Evolutionary conservation across 2,797 vertebrate species (phyloP).

Genomic region (Balearica regulorum): DNA sequence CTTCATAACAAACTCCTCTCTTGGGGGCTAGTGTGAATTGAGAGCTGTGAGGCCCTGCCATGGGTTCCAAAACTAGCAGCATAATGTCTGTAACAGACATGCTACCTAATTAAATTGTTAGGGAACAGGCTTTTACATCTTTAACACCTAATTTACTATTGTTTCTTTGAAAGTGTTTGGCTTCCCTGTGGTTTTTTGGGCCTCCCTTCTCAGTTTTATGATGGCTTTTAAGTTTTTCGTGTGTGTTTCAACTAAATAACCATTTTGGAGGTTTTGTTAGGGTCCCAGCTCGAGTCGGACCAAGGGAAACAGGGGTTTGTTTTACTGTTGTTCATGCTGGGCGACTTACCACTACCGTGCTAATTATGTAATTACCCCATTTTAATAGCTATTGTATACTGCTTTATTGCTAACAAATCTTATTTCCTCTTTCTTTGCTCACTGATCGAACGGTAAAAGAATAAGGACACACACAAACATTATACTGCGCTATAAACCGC

Average conservation of each 20-base stretch:
- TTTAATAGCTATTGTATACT: slow-evolving; percentile 59
- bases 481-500: background rate
- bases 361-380: slow-evolving; percentile 67
- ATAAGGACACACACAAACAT: slow-evolving; percentile 27
- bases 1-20: slow-evolving; percentile 65
- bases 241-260: slow-evolving; percentile 62
- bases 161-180: slow-evolving; percentile 76
- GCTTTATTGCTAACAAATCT: slow-evolving; percentile 64
- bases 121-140: slow-evolving; percentile 74
- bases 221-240: slow-evolving; percentile 62
- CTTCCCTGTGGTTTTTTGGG: slow-evolving; percentile 69
- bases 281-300: slow-evolving; percentile 3
- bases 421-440: slow-evolving; percentile 43
- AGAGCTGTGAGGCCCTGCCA: slow-evolving; percentile 66
- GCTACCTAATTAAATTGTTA: slow-evolving; percentile 74
- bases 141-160: slow-evolving; percentile 79
- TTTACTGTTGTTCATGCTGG: slow-evolving; percentile 63
- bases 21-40: slow-evolving; percentile 48
- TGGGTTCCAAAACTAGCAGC: slow-evolving; percentile 68
- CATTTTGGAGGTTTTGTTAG: slow-evolving; percentile 63
- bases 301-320: slow-evolving; percentile 8
- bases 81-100: slow-evolving; percentile 77
- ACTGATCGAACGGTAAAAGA: background rate
- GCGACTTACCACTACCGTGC: slow-evolving; percentile 45
- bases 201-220: slow-evolving; percentile 69